phyloP scores from a whole-genome alignment of 2,797 vertebrate species.

The Platyrinchus mystaceus region DNA sequence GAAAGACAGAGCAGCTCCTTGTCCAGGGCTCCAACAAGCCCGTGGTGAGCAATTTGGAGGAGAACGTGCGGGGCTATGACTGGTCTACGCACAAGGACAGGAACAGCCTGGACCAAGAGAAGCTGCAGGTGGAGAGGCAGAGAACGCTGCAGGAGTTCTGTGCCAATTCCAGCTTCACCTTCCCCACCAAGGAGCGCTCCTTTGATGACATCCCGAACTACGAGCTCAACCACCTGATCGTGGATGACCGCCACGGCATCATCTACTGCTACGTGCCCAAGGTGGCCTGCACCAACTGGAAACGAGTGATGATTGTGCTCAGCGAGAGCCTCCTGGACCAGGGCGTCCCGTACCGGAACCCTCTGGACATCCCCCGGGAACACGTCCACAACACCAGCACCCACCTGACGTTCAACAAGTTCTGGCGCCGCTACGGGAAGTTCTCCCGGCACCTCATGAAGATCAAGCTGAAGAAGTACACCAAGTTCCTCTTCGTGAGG shows the following conservation, averaged over 20 bases:
- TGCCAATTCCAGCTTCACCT: slow-evolving; percentile 82
- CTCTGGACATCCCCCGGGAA: slow-evolving; percentile 85
- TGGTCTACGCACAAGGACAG: slow-evolving; percentile 81
- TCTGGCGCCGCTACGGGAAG: slow-evolving; percentile 95
- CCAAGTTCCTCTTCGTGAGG: slow-evolving; percentile 95
- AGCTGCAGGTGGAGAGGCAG: slow-evolving; percentile 82
- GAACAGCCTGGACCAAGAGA: slow-evolving; percentile 75
- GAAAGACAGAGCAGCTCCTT: slow-evolving; percentile 33
- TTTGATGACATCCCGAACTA: slow-evolving; percentile 97
- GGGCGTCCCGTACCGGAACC: slow-evolving; percentile 87
- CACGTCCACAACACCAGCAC: slow-evolving; percentile 91
- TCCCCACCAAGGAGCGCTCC: slow-evolving; percentile 90
- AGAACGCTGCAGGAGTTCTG: slow-evolving; percentile 83
- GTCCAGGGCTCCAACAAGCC: slow-evolving; percentile 82
- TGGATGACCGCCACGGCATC: slow-evolving; percentile 93
- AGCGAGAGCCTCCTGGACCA: slow-evolving; percentile 89
- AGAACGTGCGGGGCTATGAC: slow-evolving; percentile 85
- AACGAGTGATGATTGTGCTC: slow-evolving; percentile 95
- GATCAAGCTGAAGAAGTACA: slow-evolving; percentile 95
- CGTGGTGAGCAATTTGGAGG: slow-evolving; percentile 71
- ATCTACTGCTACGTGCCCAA: slow-evolving; percentile 99
- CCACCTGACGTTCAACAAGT: slow-evolving; percentile 96
- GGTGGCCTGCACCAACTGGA: slow-evolving; percentile 98
- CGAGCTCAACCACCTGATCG: slow-evolving; percentile 94
- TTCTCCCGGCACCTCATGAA: slow-evolving; percentile 95